Evolutionary conservation across 2,797 vertebrate species (phyloP), one percentile per base, ranked within the genome.

Genomic region (Nothura maculosa): DNA sequence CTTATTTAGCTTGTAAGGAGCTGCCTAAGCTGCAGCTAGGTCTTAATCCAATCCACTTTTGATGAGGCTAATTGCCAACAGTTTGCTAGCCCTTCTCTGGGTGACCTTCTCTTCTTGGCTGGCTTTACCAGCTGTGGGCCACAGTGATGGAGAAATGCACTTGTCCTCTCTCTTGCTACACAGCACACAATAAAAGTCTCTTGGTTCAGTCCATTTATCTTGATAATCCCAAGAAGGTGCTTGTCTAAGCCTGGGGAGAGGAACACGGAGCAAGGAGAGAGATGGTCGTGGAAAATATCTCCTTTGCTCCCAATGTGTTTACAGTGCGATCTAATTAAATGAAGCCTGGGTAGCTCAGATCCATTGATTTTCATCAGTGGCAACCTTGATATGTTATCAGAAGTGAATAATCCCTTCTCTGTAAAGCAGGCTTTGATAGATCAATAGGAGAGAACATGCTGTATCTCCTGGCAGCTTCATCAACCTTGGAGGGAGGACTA

Each of bases 301-400:
- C 10, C 80, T 27, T 66, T 47, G 69, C 47, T 93, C 80, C 86
- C 17, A 5, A 80, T 0, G 28, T 92, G 90, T 91, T 96, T 96
- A 84, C 81, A 50, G 88, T 0, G 14, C 38, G 70, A 57, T 58
- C 91, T 95, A 96, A 97, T 96, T 95, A 97, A 96, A 92, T 70
- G 88, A 87, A 88, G 92, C 70, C 88, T 81, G 64, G 90, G 36
- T 27, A 88, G 66, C 48, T 88, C 69, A 55, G 88, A 89, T 61
- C 92, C 96, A 96, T 97, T 96, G 94, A 96, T 96, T 97, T 97
- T 96, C 95, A 94, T 96, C 96, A 95, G 89, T 92, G 73, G 94
- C 88, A 96, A 95, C 95, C 96, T 97, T 96, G 97, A 94, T 93
- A 69, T 47, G 94, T 95, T 97, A 97, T 96, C 96, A 97, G 93